phyloP scores from a whole-genome alignment of 2,888 invertebrate species.

The Pachymerium ferrugineum region DNA sequence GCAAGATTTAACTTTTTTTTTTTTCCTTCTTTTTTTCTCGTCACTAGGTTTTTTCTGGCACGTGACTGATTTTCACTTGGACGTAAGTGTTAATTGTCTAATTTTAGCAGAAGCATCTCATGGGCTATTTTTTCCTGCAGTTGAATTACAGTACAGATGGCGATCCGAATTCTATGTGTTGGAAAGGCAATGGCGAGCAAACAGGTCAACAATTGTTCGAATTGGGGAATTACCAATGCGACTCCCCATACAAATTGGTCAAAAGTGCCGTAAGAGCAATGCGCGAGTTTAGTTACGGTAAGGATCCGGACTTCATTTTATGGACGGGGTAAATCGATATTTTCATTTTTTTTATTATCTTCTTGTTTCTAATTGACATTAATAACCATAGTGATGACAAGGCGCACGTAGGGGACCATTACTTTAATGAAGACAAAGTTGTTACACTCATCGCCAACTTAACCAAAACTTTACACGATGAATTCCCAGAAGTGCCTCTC shows the following conservation, averaged over 20 bases:
- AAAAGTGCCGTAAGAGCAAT: constrained; percentile 81
- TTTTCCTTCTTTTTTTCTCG: neutral
- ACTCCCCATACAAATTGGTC: constrained; percentile 81
- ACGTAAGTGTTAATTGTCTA: constrained; percentile 52
- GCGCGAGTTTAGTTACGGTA: constrained; percentile 64
- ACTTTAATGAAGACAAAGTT: neutral
- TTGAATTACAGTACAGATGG: constrained; percentile 67
- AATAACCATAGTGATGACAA: constrained; percentile 31
- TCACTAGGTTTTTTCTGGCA: constrained; percentile 87
- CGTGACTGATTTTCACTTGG: constrained; percentile 87
- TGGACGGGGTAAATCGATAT: constrained; percentile 82
- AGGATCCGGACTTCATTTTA: constrained; percentile 83
- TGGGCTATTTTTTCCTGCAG: neutral
- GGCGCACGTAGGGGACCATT: neutral
- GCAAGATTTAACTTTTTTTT: too few relatives aligned
- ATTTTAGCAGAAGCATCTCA: too few relatives aligned
- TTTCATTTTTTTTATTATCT: neutral
- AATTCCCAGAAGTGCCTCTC: constrained; percentile 2
- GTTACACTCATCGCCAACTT: neutral
- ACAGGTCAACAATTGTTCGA: constrained; percentile 58
- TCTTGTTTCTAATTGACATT: neutral
- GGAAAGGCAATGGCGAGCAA: constrained; percentile 54
- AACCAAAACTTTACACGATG: neutral
- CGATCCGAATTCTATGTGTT: constrained; percentile 65
- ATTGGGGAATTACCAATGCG: constrained; percentile 76